phyloP scores from a whole-genome alignment of 2,113 vertebrate species.

The Syngnathus floridae region DNA sequence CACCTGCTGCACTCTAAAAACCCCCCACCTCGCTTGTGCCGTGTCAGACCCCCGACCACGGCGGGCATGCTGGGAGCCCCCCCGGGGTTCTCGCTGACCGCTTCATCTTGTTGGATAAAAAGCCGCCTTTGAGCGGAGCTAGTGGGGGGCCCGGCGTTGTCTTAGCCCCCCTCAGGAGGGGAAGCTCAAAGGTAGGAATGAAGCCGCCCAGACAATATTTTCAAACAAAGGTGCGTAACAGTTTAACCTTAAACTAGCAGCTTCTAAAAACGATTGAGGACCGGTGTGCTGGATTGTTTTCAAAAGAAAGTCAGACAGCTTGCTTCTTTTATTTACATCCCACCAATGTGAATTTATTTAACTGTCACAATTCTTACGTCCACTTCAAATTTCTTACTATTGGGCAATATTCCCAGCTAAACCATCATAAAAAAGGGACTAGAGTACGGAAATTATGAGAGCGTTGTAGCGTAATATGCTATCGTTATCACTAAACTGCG shows the following conservation, averaged over 20 bases:
- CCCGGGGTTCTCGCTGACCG: constrained; percentile 47
- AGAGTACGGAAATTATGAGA: constrained; percentile 11
- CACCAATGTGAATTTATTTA: too few relatives aligned
- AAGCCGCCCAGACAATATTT: neutral
- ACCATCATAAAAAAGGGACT: constrained; percentile 2
- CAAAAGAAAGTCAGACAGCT: neutral
- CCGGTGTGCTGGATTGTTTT: too few relatives aligned
- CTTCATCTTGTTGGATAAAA: constrained; percentile 63
- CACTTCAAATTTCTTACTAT: neutral
- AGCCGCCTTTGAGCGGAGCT: constrained; percentile 40
- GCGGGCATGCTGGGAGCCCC: constrained; percentile 32
- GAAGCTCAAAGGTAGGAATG: constrained; percentile 35
- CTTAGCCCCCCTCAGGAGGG: constrained; percentile 21
- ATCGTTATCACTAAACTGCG: neutral
- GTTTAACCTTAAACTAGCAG: neutral
- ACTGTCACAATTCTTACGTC: neutral
- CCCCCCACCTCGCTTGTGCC: constrained; percentile 48
- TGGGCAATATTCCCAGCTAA: neutral
- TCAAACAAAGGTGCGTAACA: neutral
- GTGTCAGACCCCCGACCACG: constrained; percentile 40
- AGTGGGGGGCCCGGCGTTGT: constrained; percentile 18
- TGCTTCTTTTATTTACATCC: neutral
- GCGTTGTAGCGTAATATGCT: neutral
- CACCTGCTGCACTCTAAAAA: constrained; percentile 60
- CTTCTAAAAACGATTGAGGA: neutral